Evolutionary conservation across 2,797 vertebrate genomes (phyloP).

Genomic region (Ctenopoma kingsleyae): DNA sequence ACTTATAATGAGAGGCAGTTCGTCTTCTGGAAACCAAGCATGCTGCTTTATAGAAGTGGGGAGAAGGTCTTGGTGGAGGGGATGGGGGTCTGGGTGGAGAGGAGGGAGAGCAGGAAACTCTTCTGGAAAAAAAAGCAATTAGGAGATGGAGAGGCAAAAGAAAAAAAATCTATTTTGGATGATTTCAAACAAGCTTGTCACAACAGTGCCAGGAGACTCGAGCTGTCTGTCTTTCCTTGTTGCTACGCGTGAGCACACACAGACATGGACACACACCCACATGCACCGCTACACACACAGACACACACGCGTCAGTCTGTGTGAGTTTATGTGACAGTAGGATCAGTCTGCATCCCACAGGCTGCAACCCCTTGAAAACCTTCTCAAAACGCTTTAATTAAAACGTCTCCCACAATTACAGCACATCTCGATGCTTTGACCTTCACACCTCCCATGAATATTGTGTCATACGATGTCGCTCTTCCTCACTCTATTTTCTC

Average conservation of each 20-base stretch:
- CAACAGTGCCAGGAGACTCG: conserved; percentile 60
- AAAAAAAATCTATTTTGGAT: conserved; percentile 67
- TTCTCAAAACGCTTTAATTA: conserved; percentile 83
- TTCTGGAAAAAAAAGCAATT: conserved; percentile 58
- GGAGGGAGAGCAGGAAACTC: conserved; percentile 25
- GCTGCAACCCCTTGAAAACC: conserved; percentile 78
- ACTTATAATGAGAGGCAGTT: conserved; percentile 61
- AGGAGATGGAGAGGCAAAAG: conserved; percentile 52
- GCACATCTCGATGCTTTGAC: conserved; percentile 75
- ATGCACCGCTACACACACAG: conserved; percentile 27
- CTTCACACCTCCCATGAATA: conserved; percentile 76
- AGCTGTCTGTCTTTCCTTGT: conserved; percentile 61
- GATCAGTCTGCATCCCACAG: conserved; percentile 73
- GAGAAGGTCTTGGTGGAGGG: not conserved
- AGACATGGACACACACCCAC: conserved; percentile 32
- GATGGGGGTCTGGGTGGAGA: conserved; percentile 6
- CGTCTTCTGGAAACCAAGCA: conserved; percentile 48
- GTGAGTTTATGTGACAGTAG: conserved; percentile 81
- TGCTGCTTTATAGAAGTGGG: conserved; percentile 23
- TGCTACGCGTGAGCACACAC: conserved; percentile 55
- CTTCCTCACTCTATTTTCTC: conserved; percentile 16
- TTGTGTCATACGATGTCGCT: conserved; percentile 56
- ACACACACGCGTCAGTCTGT: conserved; percentile 64
- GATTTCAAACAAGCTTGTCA: conserved; percentile 77
- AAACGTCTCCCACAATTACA: conserved; percentile 83